These are phyloP conservation scores for Selenia dentaria DNA, from an alignment of 2,888 invertebrate species.

Conservation along the genomic window DNA sequence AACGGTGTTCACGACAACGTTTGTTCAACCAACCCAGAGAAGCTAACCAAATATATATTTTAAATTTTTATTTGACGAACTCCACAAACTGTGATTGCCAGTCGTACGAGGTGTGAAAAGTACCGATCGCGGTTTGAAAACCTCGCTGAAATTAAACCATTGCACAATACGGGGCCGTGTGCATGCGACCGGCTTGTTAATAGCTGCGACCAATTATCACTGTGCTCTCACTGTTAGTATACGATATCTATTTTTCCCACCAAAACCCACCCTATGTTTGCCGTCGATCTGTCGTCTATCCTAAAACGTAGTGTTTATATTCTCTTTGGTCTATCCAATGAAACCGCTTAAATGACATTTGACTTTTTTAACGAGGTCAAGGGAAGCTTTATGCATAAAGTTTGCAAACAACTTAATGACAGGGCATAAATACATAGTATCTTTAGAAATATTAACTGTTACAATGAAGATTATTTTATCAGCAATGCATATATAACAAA, in stretches of 20 bases:
- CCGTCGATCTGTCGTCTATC: slow-evolving; percentile 26
- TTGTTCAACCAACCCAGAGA: slow-evolving; percentile 7
- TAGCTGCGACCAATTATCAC: slow-evolving; percentile 59
- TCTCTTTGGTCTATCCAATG: too few species aligned
- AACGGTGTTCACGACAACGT: slow-evolving; percentile 4
- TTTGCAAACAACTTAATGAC: too few species aligned
- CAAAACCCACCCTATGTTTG: slow-evolving; percentile 38
- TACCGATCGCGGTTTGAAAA: slow-evolving; percentile 55
- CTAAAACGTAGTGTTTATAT: too few species aligned
- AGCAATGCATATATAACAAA: too few species aligned
- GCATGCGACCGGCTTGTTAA: slow-evolving; percentile 34
- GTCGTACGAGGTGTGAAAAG: slow-evolving; percentile 38
- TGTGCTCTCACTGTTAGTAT: slow-evolving; percentile 56
- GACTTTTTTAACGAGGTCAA: too few species aligned
- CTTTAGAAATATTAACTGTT: too few species aligned
- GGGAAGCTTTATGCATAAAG: too few species aligned
- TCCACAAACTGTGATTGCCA: slow-evolving; percentile 49
- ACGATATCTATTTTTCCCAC: slow-evolving; percentile 43
- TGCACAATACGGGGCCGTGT: slow-evolving; percentile 3
- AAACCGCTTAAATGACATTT: too few species aligned
- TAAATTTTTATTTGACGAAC: slow-evolving; percentile 32
- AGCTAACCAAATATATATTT: slow-evolving; percentile 26
- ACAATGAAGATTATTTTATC: too few species aligned
- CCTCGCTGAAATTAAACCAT: slow-evolving; percentile 56
- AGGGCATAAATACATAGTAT: too few species aligned